Conservation (phyloP, 2,113 vertebrate genomes). For the Spilogale gracilis region DNA sequence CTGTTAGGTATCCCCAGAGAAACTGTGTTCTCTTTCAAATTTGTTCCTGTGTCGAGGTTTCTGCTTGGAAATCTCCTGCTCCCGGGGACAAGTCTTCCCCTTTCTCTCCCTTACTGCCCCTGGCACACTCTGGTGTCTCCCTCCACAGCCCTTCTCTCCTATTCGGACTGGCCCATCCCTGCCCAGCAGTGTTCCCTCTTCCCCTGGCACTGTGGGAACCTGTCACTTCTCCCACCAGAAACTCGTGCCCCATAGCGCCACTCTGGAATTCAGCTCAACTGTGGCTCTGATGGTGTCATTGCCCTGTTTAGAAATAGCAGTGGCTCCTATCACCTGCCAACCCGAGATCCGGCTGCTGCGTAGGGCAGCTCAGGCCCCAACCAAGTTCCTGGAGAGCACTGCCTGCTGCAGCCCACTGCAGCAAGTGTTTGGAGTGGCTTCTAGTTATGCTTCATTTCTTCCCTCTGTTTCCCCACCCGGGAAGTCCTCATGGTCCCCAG, state of each 20-base stretch:
- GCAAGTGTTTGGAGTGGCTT: neutral
- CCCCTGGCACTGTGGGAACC: neutral
- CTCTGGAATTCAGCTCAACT: neutral
- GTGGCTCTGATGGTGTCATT: neutral
- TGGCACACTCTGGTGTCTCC: neutral
- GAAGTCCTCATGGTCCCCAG: neutral
- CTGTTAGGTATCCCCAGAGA: neutral
- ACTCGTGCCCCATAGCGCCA: neutral
- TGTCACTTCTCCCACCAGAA: neutral
- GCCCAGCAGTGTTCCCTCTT: neutral
- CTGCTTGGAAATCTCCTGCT: neutral
- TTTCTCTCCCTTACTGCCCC: neutral
- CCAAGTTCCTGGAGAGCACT: neutral
- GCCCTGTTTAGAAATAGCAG: neutral
- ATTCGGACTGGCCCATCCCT: neutral
- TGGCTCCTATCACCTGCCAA: neutral
- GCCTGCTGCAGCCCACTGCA: neutral
- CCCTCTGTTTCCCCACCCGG: neutral
- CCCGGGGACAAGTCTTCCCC: no score
- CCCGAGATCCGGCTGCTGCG: neutral
- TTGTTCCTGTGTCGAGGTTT: neutral
- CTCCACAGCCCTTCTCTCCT: neutral
- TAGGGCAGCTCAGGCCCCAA: neutral
- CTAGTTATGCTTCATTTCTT: neutral
- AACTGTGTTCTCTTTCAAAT: neutral